Conservation (phyloP, 1,140 invertebrate species). For the Rhopalosiphum maidis region DNA sequence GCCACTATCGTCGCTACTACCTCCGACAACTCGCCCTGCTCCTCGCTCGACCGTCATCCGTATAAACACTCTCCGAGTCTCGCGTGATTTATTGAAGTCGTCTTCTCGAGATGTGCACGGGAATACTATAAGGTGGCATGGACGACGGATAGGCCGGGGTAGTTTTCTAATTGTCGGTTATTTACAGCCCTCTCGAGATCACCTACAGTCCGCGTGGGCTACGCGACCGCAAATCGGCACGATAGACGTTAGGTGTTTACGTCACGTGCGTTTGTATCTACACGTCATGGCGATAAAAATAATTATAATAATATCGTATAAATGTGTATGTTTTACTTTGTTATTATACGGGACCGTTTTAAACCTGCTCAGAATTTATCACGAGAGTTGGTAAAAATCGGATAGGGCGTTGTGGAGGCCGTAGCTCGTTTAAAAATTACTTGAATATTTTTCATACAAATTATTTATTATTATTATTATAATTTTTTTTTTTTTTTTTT, state of each 20-base stretch:
- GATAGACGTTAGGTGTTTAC: not conserved
- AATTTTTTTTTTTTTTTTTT: too few species aligned
- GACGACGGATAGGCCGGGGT: not conserved
- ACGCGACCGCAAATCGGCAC: not conserved
- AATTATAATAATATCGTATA: not conserved
- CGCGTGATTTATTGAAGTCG: not conserved
- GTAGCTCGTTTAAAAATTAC: too few species aligned
- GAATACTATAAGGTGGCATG: not conserved
- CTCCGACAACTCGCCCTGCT: not conserved
- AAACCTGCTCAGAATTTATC: not conserved
- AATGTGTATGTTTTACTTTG: not conserved
- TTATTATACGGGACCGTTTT: not conserved
- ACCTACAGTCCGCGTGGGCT: not conserved
- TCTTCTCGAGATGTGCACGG: not conserved
- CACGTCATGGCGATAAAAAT: not conserved
- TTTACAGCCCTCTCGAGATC: conserved; percentile 18
- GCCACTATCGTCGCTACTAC: not conserved
- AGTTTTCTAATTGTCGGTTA: conserved; percentile 17
- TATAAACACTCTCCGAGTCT: too few species aligned
- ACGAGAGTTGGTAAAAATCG: too few species aligned
- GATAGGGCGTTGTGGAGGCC: too few species aligned
- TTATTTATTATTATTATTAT: too few species aligned
- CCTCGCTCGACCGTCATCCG: not conserved
- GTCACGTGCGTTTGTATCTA: not conserved
- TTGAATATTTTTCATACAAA: too few species aligned